Evolutionary conservation across 2,888 invertebrate species (phyloP).

Genomic region (Lithophane leautieri): DNA sequence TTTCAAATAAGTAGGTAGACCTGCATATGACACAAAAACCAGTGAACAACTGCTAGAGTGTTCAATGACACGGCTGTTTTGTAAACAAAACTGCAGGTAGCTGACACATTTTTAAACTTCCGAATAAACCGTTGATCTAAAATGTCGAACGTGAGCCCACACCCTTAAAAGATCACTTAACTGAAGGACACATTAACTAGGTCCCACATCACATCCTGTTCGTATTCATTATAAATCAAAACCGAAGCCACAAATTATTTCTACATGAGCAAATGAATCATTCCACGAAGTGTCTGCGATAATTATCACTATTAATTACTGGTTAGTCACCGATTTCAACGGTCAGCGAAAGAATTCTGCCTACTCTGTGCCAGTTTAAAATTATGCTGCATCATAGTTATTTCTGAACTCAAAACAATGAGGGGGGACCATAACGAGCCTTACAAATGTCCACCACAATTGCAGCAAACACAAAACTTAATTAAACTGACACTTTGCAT

Average conservation of each 20-base stretch:
- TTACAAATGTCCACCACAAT: constrained; percentile 84
- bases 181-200: constrained; percentile 41
- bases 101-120: constrained; percentile 32
- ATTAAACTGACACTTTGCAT: constrained; percentile 87
- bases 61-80: constrained; percentile 49
- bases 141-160: constrained; percentile 19
- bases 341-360: constrained; percentile 49
- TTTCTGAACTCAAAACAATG: constrained; percentile 80
- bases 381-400: constrained; percentile 80
- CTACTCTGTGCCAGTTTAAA: constrained; percentile 61
- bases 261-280: constrained; percentile 57
- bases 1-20: constrained; percentile 32
- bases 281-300: constrained; percentile 58
- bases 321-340: constrained; percentile 58
- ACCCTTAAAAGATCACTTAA: constrained; percentile 27
- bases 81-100: constrained; percentile 52
- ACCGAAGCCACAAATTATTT: constrained; percentile 52
- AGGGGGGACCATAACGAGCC: constrained; percentile 77
- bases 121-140: constrained; percentile 23
- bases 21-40: constrained; percentile 39
- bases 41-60: constrained; percentile 28
- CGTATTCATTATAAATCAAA: constrained; percentile 58
- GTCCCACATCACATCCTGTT: constrained; percentile 60
- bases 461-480: constrained; percentile 86
- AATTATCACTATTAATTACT: constrained; percentile 68